Conservation (phyloP, 92 coral and sea anemone genomes). For the Porites lobata region DNA sequence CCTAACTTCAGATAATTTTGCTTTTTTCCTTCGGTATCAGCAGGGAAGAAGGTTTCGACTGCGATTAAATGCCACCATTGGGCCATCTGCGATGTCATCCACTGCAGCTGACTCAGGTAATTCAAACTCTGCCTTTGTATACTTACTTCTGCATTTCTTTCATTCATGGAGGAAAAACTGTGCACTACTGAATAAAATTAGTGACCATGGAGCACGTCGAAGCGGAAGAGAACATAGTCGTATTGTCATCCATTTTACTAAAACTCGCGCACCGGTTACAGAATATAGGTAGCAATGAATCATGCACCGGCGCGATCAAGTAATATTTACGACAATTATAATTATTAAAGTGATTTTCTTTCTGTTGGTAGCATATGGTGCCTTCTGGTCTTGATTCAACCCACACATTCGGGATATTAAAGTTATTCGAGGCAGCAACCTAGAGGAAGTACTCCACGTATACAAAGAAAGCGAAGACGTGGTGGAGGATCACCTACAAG, state of each 20-base stretch:
- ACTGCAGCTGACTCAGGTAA: constrained; percentile 5
- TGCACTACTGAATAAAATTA: not conserved
- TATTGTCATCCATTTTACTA: constrained; percentile 5
- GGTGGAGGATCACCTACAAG: constrained; percentile 1
- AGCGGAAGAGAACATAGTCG: not conserved
- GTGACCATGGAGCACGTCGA: not conserved
- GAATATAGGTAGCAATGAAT: not conserved
- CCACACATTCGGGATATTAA: no score
- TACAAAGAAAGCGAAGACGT: constrained; percentile 6
- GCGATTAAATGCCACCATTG: constrained; percentile 3
- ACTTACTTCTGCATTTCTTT: not conserved
- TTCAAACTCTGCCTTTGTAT: not conserved
- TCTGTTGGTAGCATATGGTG: constrained; percentile 4
- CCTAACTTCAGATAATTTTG: not conserved
- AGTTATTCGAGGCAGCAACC: not conserved
- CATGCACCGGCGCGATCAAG: not conserved
- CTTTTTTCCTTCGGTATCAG: not conserved
- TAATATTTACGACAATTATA: not conserved
- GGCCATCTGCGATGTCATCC: not conserved
- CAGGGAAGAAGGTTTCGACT: constrained; percentile 4
- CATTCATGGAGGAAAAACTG: not conserved
- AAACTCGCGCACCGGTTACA: not conserved
- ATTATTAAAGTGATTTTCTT: not conserved
- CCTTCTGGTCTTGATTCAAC: no score
- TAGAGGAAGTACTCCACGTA: not conserved